Percentiles rank a stretch among this genome's conserved stretches.
Conservation (phyloP, 1,140 invertebrate species). For the Eupristina koningsbergeri region DNA sequence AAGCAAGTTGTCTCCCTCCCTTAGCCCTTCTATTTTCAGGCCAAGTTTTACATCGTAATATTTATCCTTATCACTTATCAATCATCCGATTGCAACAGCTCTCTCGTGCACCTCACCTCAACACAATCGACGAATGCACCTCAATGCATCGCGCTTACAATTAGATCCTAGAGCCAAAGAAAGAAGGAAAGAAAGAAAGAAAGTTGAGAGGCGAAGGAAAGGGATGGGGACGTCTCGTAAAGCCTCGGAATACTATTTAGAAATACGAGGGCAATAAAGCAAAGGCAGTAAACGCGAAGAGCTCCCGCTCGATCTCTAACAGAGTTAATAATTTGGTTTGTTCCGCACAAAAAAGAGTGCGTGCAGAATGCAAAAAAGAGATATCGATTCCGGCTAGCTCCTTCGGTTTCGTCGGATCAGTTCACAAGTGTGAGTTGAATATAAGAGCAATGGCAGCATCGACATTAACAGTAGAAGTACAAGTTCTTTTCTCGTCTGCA, state of each 20-base stretch:
- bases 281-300: constrained; percentile 49
- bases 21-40: neutral
- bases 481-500: constrained; percentile 5
- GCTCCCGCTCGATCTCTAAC: constrained; percentile 10
- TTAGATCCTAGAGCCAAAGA: neutral
- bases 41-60: neutral
- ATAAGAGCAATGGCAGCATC: neutral
- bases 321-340: constrained; percentile 51
- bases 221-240: constrained; percentile 22
- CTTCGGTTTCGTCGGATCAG: constrained; percentile 6
- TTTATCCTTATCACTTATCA: constrained; percentile 11
- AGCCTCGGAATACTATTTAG: constrained; percentile 43
- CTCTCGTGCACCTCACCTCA: no score
- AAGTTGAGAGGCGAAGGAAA: neutral
- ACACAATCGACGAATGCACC: no score
- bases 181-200: neutral
- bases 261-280: constrained; percentile 50
- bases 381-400: constrained; percentile 35
- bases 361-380: constrained; percentile 48
- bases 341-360: constrained; percentile 32
- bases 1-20: neutral
- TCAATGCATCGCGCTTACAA: no score
- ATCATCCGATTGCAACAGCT: neutral
- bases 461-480: neutral
- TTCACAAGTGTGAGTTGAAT: neutral